Evolutionary conservation across 2,888 invertebrate species (phyloP), one percentile per base, ranked within the genome.

Genomic region (Chymomyza amoena): DNA sequence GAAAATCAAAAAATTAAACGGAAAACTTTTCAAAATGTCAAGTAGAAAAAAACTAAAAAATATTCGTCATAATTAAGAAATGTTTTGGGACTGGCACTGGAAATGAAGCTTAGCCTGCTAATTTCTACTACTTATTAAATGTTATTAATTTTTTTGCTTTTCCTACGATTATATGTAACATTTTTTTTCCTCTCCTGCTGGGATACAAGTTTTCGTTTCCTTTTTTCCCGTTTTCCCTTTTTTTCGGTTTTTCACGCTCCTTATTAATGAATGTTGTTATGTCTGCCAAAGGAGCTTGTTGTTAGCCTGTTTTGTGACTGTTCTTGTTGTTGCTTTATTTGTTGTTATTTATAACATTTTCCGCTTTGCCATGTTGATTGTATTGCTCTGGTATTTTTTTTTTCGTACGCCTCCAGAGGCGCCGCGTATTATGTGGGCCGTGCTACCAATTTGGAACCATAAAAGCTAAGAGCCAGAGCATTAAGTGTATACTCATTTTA

Each of bases 101-200:
- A 13, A 45, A 13, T 2, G 39, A 13, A 45, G 39, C 13, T 45
- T 13, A 13, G 39, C 13, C 51, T 73, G 76, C 83, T 80, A 85
- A 85, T 84, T 85, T 80, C 76, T 67, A 75, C 81, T 80, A 84
- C 80, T 83, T 87, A 84, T 84, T 82, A 84, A 87, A 80, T 79
- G 84, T 80, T 81, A 84, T 84, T 84, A 84, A 87, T 87, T 84
- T 85, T 28, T 80, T 78, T 75, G 70, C 70, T 72, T 75, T 54
- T 45, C 60, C 28, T 68, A 60, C 64, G 68, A 51, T 69, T 68
- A 57, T 65, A 25, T 65, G 20, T 66, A 28, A n/a, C 2, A 32
- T 7, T 75, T 52, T 70, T 51, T 70, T 70, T 76, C 64, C 61
- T 76, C 70, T 84, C 87, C 83, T 75, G 84, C 84, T 87, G 87